Evolutionary conservation across 2,888 invertebrate species (phyloP), one percentile per base, ranked within the genome.

Genomic region (Acanthoscelides obtectus): DNA sequence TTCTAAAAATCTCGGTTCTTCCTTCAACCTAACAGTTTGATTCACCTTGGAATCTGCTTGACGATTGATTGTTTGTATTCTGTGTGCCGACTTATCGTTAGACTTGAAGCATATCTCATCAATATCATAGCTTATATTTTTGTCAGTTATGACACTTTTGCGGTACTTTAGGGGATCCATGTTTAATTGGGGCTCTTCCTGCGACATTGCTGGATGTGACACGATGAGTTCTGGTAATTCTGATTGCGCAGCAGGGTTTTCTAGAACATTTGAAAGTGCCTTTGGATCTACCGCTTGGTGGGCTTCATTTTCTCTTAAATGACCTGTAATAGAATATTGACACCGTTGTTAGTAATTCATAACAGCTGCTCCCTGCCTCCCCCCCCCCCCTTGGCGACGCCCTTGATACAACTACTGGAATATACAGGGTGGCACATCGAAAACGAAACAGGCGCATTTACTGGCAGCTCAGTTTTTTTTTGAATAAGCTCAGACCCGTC

Each of bases 31-130:
- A 45, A 45, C 17, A 17, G 3, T 4, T 45, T 45, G 45, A 0
- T 8, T 5, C 12, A 3, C 8, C 25, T 64, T 6, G 0, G 20
- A 64, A 20, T 71, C 68, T 1, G 22, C 12, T 45, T 20, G 12
- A 66, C 66, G 68, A 68, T 71, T 66, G 20, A 20, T 25, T 2
- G 65, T 22, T 17, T 67, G 25, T 22, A 65, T 66, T 19, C 22
- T 22, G 27, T 71, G 66, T 21, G 22, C 66, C 8, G 20, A 69
- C 19, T 22, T 68, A 20, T 70, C 71, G 66, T 72, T 74, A 19
- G 64, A 45, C 66, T 72, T 76, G 8, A 77, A 67, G 66, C 77
- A 77, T 8, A 75, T 76, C 12, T 74, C 68, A 1, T 77, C 75
- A 8, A 77, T 72, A 22, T 76, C 75, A 68, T 70, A 74, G 45